Evolutionary conservation across 1,140 invertebrate species (phyloP).

Genomic region (Drosophila quadrilineata): DNA sequence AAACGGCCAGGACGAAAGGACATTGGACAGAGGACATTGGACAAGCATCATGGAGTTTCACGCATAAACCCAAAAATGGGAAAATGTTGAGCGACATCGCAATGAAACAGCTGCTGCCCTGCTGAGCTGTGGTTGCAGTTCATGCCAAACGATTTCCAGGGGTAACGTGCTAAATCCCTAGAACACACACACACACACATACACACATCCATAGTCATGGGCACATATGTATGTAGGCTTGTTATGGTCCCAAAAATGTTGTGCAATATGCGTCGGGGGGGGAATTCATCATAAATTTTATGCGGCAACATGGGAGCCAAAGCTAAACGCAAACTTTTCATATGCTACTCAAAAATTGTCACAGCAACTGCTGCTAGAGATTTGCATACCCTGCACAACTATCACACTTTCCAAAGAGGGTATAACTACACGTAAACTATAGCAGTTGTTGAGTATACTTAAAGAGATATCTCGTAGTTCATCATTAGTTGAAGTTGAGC

Average conservation of each 20-base stretch:
- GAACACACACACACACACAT: constrained; percentile 11
- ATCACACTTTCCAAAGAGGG: not conserved
- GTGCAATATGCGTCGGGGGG: constrained; percentile 74
- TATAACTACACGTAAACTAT: not conserved
- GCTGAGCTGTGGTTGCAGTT: constrained; percentile 71
- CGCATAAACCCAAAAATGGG: constrained; percentile 41
- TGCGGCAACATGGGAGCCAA: constrained; percentile 61
- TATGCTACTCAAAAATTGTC: constrained; percentile 56
- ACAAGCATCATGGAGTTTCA: constrained; percentile 51
- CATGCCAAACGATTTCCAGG: constrained; percentile 31
- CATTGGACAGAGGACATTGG: constrained; percentile 28
- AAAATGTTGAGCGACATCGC: constrained; percentile 38
- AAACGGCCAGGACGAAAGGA: not conserved
- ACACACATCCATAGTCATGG: not conserved
- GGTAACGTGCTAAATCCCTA: constrained; percentile 4
- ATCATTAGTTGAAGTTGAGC: too few relatives aligned
- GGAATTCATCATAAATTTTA: constrained; percentile 79
- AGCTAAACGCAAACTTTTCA: constrained; percentile 60
- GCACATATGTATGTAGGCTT: constrained; percentile 2
- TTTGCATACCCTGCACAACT: constrained; percentile 36
- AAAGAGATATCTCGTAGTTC: not conserved
- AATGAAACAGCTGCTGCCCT: constrained; percentile 57
- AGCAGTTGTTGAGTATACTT: not conserved
- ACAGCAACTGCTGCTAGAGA: constrained; percentile 49
- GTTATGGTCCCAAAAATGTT: constrained; percentile 68